A percentile compares a stretch with the other conserved stretches of the same genome.
These are phyloP conservation scores for Eupithecia dodoneata DNA, from an alignment of 2,888 invertebrate genomes.

Conservation along the genomic window DNA sequence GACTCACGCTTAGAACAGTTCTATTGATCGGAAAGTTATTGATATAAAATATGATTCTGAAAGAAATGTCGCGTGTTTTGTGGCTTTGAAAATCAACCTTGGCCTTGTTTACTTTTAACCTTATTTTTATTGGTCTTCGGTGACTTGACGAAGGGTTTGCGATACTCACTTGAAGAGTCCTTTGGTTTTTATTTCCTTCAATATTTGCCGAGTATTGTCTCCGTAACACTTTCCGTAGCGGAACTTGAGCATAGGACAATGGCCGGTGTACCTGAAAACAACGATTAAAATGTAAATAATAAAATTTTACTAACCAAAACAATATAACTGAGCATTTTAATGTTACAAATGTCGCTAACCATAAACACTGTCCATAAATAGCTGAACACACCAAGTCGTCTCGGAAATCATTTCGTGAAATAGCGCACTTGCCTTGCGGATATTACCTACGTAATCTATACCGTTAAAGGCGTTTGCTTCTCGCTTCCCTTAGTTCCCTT, in stretches of 20 bases:
- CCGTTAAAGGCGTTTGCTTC: no score
- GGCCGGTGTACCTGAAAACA: slow-evolving; percentile 87
- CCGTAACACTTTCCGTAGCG: slow-evolving; percentile 89
- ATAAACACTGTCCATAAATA: not conserved
- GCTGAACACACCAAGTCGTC: not conserved
- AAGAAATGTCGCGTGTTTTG: slow-evolving; percentile 15
- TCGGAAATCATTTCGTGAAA: not conserved
- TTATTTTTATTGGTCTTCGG: not conserved
- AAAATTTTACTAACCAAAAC: not conserved
- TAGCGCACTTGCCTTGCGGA: no score
- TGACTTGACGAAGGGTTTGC: not conserved
- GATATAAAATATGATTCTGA: not conserved
- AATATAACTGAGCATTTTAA: not conserved
- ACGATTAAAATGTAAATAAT: not conserved
- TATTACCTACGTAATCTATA: not conserved
- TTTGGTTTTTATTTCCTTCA: slow-evolving; percentile 82
- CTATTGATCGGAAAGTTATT: not conserved
- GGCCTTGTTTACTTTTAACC: not conserved
- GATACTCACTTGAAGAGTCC: slow-evolving; percentile 76
- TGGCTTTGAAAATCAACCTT: slow-evolving; percentile 4
- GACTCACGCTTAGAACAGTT: not conserved
- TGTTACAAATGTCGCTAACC: not conserved
- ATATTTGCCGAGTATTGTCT: slow-evolving; percentile 87
- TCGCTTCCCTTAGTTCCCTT: not conserved
- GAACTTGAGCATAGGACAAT: slow-evolving; percentile 88